Base-by-base conservation (phyloP, 2,113 vertebrate genomes). In the Oplegnathus fasciatus region DNA sequence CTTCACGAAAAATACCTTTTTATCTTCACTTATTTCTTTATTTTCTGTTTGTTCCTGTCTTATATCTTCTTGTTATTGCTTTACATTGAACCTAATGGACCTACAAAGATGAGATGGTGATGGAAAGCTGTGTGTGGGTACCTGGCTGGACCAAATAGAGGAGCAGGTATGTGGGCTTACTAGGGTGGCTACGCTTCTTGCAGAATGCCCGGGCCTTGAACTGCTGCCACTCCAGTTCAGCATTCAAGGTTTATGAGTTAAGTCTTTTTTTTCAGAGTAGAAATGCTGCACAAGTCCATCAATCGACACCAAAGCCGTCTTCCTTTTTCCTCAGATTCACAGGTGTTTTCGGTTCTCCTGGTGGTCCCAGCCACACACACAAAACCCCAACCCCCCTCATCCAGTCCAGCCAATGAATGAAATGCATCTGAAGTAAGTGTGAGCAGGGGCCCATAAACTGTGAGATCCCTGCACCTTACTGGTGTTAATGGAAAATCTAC, bases 61-160 rank as follows among this genome's bases (percentile, higher is more conserved):
- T 40, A 13, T 34, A 15, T 30, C 3, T 6, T 68, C 15, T 10
- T 24, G 9, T 64, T 30, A 30, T 55, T 72, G 60, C 26, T 52
- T 11, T 24, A 65, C 26, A 70, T 11, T 64, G 78, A 79, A 79
- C 48, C 46, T 10, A 60, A 40, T 40, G 57, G 46, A 11, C n/a
- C 67, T 6, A 24, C 24, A 57, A 55, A 57, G 34, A 15, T 40
- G 57, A 40, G 42, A 24, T 71, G 2, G 6, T 11, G 17, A 9
- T 69, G n/a, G 55, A 71, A 62, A 26, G n/a, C 60, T 48, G 14
- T 28, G 26, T 30, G 50, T 44, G 11, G n/a, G 14, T 42, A 77
- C 34, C n/a, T 78, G n/a, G 5, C 24, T 48, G 28, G 26, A 73
- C 34, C n/a, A 58, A 55, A 52, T 28, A 74, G 40, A 74, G n/a